Base-by-base conservation (phyloP, 92 coral and sea anemone species). In the Micromussa lordhowensis region DNA sequence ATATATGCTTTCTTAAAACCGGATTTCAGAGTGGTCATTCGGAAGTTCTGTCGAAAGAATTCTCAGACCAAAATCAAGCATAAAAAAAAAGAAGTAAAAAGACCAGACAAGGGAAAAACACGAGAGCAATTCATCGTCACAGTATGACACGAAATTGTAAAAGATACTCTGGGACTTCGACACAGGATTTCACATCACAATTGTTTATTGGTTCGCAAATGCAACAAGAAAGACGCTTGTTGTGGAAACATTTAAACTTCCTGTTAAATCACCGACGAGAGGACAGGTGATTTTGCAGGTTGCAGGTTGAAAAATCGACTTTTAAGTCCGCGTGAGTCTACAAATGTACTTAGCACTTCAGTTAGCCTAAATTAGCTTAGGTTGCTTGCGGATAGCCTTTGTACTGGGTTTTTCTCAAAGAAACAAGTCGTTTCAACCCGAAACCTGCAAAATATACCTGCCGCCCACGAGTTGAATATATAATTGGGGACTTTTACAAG, bases 1-100 rank as follows among this genome's bases (percentile, higher is more conserved):
- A 74, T 89, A 16, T 93, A 93, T 49, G 90, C 94, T 4, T 91
- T 95, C 75, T 77, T 95, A 77, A 93, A 95, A 84, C 94, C 94
- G 13, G 98, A 95, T 78, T 95, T 95, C 68, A 93, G 81, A 31
- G 64, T 44, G 35, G 82, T 90, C 29, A 93, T 90, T 76, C 44
- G 68, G 9, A 36, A 48, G 24, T 24, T 61, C 55, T 11, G 38
- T 16, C 81, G 68, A 48, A 83, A 71, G 26, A 73, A 24, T 16
- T 19, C 15, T 35, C 29, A 12, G 12, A 16, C 5, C 29, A 26
- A 38, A 73, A 5, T 3, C 34, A 22, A 71, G 34, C 76, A 71
- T n/a, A 16, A 0, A 3, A 35, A 73, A 21, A 73, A 26, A 36
- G 5, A 73, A 19, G 26, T 26, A 38, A 0, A 26, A n/a, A 19